Conservation (phyloP, 1,140 invertebrate species). For the Schlechtendalia chinensis region DNA sequence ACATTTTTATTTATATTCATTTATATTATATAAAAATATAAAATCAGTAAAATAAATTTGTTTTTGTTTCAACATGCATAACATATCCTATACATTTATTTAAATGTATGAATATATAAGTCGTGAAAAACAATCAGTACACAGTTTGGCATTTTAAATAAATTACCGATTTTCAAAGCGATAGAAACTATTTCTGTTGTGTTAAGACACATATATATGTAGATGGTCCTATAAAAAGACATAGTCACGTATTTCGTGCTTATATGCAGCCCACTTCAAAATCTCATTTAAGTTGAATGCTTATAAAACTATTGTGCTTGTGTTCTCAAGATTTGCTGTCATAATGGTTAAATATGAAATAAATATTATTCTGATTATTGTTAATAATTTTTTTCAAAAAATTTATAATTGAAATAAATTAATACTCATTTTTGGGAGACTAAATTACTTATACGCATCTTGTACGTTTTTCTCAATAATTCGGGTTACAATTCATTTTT, state of each 20-base stretch:
- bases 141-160: neutral
- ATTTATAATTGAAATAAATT: too few relatives aligned
- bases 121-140: conserved; percentile 2
- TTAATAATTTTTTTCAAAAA: too few relatives aligned
- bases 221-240: neutral
- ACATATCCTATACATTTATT: neutral
- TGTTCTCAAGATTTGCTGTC: neutral
- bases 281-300: neutral
- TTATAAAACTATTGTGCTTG: neutral
- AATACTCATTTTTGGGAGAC: too few relatives aligned
- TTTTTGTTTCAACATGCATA: neutral
- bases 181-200: neutral
- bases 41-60: neutral
- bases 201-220: neutral
- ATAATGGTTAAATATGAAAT: neutral
- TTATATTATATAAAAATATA: too few relatives aligned
- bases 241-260: neutral
- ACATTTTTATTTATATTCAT: too few relatives aligned
- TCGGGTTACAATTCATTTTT: too few relatives aligned
- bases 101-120: neutral
- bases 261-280: neutral
- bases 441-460: too few relatives aligned
- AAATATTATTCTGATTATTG: neutral
- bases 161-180: neutral
- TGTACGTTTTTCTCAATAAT: too few relatives aligned